Base-by-base conservation (phyloP, 1,140 invertebrate species). In the Trichonephila clavipes region DNA sequence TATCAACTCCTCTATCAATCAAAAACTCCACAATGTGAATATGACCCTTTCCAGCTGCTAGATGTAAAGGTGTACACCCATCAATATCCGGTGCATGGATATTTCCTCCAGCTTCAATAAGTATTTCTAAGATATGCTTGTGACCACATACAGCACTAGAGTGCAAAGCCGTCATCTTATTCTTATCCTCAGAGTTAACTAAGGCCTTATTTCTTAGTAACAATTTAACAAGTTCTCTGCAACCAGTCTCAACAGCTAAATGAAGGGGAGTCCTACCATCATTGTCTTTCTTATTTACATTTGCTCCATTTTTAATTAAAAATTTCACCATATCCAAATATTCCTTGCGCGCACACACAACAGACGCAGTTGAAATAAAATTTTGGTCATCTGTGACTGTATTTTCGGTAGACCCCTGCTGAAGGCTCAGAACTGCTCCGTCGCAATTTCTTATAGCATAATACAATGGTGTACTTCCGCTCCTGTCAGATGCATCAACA, bases 171-270 rank as follows among this genome's bases (percentile, higher is more conserved):
- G 89, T 82, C 0, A 44, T 5, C 28, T 64, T 72, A 12, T 24
- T 19, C 6, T 34, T 14, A n/a, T 18, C 97, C 19, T 99, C 96
- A 0, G 97, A 97, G 96, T 99, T 99, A 1, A 99, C 97, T 95
- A 97, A 97, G 0, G 97, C 98, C 0, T 97, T 97, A 72, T 97
- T 96, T 95, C 98, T 98, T 66, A 99, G 95, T 7, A 99, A 96
- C 77, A 98, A 96, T 96, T 77, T 77, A 2, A 59, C 88, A 34
- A 44, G 16, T 0, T 69, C 44, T 10, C 3, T 95, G 89, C 95
- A 95, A 12, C 96, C 95, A 86, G 95, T 94, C 21, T 86, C 91
- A 12, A 95, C 95, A 14, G 95, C 95, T 64, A 95, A 95, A 92
- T 96, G 96, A 8, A 96, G 92, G 12, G 95, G 94, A 0, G 96